These are phyloP conservation scores for Ochropleura plecta DNA, from an alignment of 2,888 invertebrate genomes.

Conservation along the genomic window DNA sequence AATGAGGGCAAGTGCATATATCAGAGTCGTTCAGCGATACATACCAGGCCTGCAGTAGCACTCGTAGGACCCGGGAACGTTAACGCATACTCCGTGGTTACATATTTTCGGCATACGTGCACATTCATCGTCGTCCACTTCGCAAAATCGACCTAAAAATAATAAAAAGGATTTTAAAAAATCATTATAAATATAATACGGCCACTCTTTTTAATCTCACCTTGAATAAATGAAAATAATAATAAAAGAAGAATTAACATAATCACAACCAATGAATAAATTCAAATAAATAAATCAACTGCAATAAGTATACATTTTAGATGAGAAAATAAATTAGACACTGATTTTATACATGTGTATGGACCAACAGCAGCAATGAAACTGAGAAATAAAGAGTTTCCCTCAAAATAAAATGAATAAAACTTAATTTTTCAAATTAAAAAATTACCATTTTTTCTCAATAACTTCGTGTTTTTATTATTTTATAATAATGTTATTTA, in stretches of 20 bases:
- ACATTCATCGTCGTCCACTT: conserved; percentile 95
- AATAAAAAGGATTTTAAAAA: conserved; percentile 6
- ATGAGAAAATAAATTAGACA: conserved; percentile 68
- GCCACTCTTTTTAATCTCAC: conserved; percentile 51
- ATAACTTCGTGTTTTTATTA: not conserved
- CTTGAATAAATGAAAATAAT: conserved; percentile 63
- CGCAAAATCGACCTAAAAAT: conserved; percentile 88
- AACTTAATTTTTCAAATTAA: not conserved
- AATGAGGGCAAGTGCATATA: conserved; percentile 25
- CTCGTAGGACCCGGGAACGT: conserved; percentile 93
- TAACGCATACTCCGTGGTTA: conserved; percentile 95
- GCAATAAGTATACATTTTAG: conserved; percentile 58
- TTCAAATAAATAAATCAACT: conserved; percentile 40
- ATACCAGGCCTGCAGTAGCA: conserved; percentile 96
- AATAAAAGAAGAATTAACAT: conserved; percentile 58
- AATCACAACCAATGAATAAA: conserved; percentile 43
- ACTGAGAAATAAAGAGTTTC: conserved; percentile 36
- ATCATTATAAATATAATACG: not conserved
- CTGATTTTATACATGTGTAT: conserved; percentile 79
- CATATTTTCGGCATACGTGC: conserved; percentile 91
- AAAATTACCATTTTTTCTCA: not conserved
- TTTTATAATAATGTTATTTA: not conserved
- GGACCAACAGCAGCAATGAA: conserved; percentile 54
- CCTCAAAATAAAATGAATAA: not conserved
- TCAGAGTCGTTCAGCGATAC: conserved; percentile 18